Evolutionary conservation across 2,113 vertebrate species (phyloP).

Genomic region (Potamarius usumacintae): DNA sequence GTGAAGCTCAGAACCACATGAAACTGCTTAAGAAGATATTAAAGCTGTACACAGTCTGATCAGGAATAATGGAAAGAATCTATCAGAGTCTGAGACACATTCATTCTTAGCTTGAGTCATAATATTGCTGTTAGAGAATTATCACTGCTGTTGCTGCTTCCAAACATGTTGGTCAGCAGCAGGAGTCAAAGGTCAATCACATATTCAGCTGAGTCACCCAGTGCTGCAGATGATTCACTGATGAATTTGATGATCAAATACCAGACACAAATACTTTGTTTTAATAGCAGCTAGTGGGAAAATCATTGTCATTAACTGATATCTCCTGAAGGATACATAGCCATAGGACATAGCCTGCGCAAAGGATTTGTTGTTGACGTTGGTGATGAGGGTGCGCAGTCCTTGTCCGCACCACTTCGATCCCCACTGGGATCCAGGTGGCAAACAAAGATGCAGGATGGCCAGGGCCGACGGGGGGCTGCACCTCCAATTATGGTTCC

Average conservation of each 20-base stretch:
- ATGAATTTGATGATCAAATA: not conserved
- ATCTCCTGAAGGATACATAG: too few species aligned
- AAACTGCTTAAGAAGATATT: not conserved
- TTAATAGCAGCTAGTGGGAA: not conserved
- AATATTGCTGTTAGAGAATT: not conserved
- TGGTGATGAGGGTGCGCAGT: too few species aligned
- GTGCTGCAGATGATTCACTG: not conserved
- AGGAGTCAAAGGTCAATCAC: conserved; percentile 9
- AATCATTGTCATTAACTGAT: not conserved
- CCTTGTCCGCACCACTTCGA: too few species aligned
- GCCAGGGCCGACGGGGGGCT: too few species aligned
- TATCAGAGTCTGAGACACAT: too few species aligned
- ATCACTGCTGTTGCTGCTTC: not conserved
- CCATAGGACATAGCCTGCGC: too few species aligned
- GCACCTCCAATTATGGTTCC: too few species aligned
- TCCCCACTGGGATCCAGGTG: too few species aligned
- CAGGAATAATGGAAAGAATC: not conserved
- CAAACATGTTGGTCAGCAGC: not conserved
- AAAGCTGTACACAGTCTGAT: not conserved
- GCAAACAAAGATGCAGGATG: too few species aligned
- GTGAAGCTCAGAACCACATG: not conserved
- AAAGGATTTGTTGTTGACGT: too few species aligned
- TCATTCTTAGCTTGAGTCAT: not conserved
- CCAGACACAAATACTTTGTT: not conserved
- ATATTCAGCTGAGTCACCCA: not conserved